Evolutionary conservation across 2,888 invertebrate genomes (phyloP).

Genomic region (Steinernema hermaphroditum): DNA sequence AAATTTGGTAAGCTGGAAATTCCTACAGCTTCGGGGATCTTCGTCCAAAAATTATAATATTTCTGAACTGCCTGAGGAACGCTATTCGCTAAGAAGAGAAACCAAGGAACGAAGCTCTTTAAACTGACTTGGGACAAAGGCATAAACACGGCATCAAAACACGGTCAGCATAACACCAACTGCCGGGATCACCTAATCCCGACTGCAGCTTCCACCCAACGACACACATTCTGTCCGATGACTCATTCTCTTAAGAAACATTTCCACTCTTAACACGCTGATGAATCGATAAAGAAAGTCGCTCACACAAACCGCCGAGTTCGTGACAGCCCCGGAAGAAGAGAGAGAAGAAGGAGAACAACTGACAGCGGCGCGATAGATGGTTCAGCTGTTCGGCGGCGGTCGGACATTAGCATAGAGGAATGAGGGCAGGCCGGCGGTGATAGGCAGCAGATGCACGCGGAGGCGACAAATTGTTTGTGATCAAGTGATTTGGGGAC

Average conservation of each 20-base stretch:
- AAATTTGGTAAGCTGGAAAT: no score
- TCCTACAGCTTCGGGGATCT: no score
- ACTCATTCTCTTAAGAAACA: not conserved
- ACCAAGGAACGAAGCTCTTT: no score
- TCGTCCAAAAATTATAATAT: no score
- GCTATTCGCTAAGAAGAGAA: no score
- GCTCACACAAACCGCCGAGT: not conserved
- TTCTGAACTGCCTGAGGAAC: no score
- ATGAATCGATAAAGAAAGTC: not conserved
- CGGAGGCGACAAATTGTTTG: slow-evolving; percentile 12
- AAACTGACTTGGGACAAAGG: no score
- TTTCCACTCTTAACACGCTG: not conserved
- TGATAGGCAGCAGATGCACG: slow-evolving; percentile 2
- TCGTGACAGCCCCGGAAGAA: not conserved
- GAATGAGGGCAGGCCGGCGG: not conserved
- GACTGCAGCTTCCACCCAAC: no score
- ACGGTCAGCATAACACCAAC: no score
- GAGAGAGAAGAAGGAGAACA: not conserved
- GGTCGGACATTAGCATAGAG: slow-evolving; percentile 7
- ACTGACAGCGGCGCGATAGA: not conserved
- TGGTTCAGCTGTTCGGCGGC: slow-evolving; percentile 25
- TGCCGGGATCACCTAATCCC: no score
- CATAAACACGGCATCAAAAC: no score
- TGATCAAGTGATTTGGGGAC: not conserved
- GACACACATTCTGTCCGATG: no score